phyloP scores from a whole-genome alignment of 2,888 invertebrate genomes.

The Oeneis ivallda region DNA sequence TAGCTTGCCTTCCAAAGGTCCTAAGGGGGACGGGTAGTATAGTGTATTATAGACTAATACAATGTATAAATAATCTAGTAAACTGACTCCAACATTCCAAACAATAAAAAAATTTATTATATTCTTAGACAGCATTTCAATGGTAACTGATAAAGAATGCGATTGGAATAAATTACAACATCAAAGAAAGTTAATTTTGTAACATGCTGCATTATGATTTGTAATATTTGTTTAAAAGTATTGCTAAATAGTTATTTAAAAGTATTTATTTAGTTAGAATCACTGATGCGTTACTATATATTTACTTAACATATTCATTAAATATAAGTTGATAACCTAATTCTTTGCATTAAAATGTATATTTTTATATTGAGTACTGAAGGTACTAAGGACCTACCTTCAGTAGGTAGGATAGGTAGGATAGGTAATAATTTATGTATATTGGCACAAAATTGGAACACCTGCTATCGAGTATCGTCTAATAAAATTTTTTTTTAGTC shows the following conservation, averaged over 20 bases:
- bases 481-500: too few relatives aligned
- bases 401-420: too few relatives aligned
- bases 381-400: too few relatives aligned
- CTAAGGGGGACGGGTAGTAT: too few relatives aligned
- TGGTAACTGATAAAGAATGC: not conserved
- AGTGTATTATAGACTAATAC: too few relatives aligned
- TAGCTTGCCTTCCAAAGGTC: too few relatives aligned
- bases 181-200: conserved; percentile 1
- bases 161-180: conserved; percentile 4
- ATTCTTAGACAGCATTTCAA: not conserved
- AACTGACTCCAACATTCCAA: not conserved
- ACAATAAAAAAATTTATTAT: not conserved
- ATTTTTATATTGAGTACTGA: too few relatives aligned
- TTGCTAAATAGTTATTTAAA: too few relatives aligned
- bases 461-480: too few relatives aligned
- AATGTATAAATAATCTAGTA: too few relatives aligned
- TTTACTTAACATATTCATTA: not conserved
- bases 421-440: too few relatives aligned
- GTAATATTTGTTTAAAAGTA: not conserved
- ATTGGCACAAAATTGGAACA: too few relatives aligned
- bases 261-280: not conserved
- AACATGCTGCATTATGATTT: not conserved
- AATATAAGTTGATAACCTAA: not conserved
- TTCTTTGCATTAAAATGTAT: not conserved
- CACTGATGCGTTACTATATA: not conserved